A percentile compares a stretch with the other conserved stretches of the same genome.
Evolutionary conservation across 2,888 invertebrate species (phyloP).

Genomic region (Pachliopta kotzebuea): DNA sequence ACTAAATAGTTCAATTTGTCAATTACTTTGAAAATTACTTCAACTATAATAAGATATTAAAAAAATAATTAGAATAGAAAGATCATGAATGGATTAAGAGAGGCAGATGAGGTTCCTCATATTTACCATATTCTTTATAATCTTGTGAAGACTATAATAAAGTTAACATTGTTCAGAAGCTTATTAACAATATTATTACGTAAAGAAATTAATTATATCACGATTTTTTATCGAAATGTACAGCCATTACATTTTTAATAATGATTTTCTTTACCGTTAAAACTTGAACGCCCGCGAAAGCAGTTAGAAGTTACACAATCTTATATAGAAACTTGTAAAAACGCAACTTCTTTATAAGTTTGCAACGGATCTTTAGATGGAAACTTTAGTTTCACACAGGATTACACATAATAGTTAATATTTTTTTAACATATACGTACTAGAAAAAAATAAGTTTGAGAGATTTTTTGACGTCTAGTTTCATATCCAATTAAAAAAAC

Average conservation of each 20-base stretch:
- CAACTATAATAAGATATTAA: too few relatives aligned
- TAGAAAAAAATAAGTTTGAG: too few relatives aligned
- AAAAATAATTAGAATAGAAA: too few relatives aligned
- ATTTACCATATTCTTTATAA: too few relatives aligned
- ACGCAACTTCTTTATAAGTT: not conserved
- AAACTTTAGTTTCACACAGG: conserved; percentile 1
- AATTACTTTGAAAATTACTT: too few relatives aligned
- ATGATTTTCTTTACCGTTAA: conserved; percentile 9
- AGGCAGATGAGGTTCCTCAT: too few relatives aligned
- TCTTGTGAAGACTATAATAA: too few relatives aligned
- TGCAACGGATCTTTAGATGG: conserved; percentile 1
- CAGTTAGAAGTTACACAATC: conserved; percentile 21
- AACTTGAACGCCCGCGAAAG: conserved; percentile 18
- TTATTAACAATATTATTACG: not conserved
- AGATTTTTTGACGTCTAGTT: too few relatives aligned
- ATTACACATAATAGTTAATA: not conserved
- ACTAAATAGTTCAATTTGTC: too few relatives aligned
- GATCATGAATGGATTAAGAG: too few relatives aligned
- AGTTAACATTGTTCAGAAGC: not conserved
- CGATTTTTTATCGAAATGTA: conserved; percentile 3
- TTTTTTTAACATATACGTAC: not conserved
- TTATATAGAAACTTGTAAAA: conserved; percentile 26
- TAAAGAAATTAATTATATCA: not conserved
- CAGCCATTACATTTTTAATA: conserved; percentile 15
- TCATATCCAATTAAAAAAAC: too few relatives aligned